Base-by-base conservation (phyloP, 2,797 vertebrate species). In the Parauchenoglanis punctatus region DNA sequence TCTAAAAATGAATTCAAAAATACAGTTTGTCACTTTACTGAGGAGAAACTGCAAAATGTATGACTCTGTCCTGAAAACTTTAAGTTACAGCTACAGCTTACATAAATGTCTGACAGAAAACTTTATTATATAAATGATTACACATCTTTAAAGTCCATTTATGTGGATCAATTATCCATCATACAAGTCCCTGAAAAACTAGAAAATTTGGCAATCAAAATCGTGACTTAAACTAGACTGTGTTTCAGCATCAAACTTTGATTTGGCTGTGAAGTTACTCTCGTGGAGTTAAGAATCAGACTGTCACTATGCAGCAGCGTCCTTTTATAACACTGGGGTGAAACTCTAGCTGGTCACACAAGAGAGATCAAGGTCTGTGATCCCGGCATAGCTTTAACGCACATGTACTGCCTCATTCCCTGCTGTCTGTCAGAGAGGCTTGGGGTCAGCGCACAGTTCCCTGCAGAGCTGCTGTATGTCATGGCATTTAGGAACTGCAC, bases 291-390 rank as follows among this genome's bases (percentile, higher is more conserved):
- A 23, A 58, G 81, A 80, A 80, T 67, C 75, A 68, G 65, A 70
- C 77, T 85, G 83, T 88, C 77, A 11, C 76, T 56, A 88, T 88
- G 87, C 58, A 65, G 84, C 61, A 44, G 77, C 12, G 20, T 75
- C 58, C 77, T 70, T 88, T 88, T 73, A 81, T 85, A 73, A 81
- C 84, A n/a, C 76, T 31, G 65, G 31, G 63, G 23, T 81, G 84
- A 88, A 85, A 82, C 87, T 49, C 76, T 77, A 87, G 72, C 63
- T 52, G 87, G 40, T 85, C 75, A 81, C 76, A 72, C 83, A 81
- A 80, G 54, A 72, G 68, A 88, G 87, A 84, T 80, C 82, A 59
- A 84, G 82, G 54, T 25, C 63, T 58, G 52, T 78, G 56, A 84
- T 78, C 82, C 73, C 25, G 54, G 67, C 86, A 78, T 80, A 80